Evolutionary conservation across 1,140 invertebrate genomes (phyloP), one percentile per base, ranked within the genome.

Genomic region (Musca vetustissima): DNA sequence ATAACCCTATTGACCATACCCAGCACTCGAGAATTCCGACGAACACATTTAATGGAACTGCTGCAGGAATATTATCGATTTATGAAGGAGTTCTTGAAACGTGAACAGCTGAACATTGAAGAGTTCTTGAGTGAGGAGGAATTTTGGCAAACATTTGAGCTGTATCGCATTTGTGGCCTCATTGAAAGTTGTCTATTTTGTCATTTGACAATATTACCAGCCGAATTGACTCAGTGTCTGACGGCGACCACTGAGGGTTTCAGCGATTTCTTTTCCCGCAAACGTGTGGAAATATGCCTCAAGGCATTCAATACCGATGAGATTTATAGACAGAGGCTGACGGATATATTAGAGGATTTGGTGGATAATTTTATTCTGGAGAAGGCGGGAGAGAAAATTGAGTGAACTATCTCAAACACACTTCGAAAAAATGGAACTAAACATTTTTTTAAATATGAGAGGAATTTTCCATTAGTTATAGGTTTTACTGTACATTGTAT

Each of bases 1-100:
- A 74, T 85, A 0, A 85, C 86, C 3, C 59, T 87, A 1, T 73
- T 88, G 15, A 86, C 84, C 66, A 84, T 85, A 48, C 85, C 85
- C 67, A 86, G 85, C 1, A 83, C 77, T 0, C 81, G 80, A 66
- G 52, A 74, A 61, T 84, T 84, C 49, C 78, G 85, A 2, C 75
- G 83, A 72, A 70, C 80, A 4, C 77, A 87, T 73, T 68, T 86
- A 2, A 61, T 73, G 8, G 73, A 71, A 13, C 83, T 87, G 25
- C 59, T 87, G 36, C 75, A 80, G 55, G 82, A 83, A 49, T 88
- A 88, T 71, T 86, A 86, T 74, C 70, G 80, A 24, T 77, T 81
- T 68, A 76, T 88, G 66, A 69, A 70, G 14, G 73, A 76, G 65
- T 79, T 83, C 48, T 72, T 87, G 6, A 66, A 73, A 53, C 72